A percentile compares a stretch with the other conserved stretches of the same genome.
phyloP scores from a whole-genome alignment of 2,113 vertebrate genomes.

The Hippocampus guttulatus region DNA sequence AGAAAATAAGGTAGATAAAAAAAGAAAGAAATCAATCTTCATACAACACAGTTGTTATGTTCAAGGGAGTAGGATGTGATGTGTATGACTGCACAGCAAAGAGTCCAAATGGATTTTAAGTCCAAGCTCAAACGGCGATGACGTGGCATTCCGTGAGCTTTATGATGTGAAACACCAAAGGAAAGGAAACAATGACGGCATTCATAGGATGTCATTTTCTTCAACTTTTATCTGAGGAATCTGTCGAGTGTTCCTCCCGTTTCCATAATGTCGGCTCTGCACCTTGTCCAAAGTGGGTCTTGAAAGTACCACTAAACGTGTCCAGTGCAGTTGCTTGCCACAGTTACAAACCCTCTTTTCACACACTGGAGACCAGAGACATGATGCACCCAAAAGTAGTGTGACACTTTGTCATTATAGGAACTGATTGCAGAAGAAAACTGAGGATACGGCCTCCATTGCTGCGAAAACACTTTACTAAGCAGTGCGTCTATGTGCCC shows the following conservation, averaged over 20 bases:
- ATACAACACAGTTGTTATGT: no score
- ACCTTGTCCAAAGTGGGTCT: constrained; percentile 37
- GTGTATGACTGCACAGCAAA: constrained; percentile 74
- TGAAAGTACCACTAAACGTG: constrained; percentile 34
- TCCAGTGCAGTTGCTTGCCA: constrained; percentile 11
- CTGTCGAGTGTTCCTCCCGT: constrained; percentile 34
- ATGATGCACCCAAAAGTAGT: background rate
- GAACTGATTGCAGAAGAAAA: background rate
- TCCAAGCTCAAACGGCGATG: constrained; percentile 69
- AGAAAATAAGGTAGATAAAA: no score
- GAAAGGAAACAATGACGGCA: constrained; percentile 74
- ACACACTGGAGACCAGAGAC: background rate
- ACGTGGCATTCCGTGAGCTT: constrained; percentile 70
- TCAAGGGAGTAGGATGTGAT: no score
- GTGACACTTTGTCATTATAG: background rate
- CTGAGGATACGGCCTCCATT: background rate
- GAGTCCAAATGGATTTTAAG: constrained; percentile 63
- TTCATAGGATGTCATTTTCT: constrained; percentile 74
- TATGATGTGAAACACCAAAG: constrained; percentile 78
- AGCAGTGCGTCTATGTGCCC: background rate
- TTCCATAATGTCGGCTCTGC: constrained; percentile 45
- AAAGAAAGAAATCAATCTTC: no score
- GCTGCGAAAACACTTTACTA: background rate
- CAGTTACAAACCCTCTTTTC: background rate
- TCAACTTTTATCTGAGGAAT: constrained; percentile 68